Base-by-base conservation (phyloP, 2,797 vertebrate genomes). In the Miichthys miiuy region DNA sequence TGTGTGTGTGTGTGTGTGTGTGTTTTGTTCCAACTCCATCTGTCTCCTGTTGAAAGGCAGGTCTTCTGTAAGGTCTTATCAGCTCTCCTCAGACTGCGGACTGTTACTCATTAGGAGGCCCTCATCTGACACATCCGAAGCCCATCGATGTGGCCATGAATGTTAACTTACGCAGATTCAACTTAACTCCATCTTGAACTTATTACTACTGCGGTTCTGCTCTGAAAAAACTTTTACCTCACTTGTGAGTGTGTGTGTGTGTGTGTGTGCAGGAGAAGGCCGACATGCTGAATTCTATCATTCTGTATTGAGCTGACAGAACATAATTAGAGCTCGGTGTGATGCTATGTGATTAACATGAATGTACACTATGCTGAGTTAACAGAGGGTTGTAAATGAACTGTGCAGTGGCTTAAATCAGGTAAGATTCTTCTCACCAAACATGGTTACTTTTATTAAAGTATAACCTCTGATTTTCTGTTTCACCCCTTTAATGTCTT, bases 51-150 rank as follows among this genome's bases (percentile, higher is more conserved):
- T 86, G 70, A 87, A 86, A 79, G 78, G 86, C 85, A 63, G 82
- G 82, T 86, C 83, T 60, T 81, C 78, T 38, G 60, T 88, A 79
- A 83, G 77, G 80, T 90, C 91, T 93, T 93, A 94, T 94, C 93
- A 86, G 90, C 80, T 77, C 51, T 78, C 55, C 85, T 92, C 92
- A 94, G 90, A 79, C 89, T 63, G 79, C 12, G 72, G 78, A 83
- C 83, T 79, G 88, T 81, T 87, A 85, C 82, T 88, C 89, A 90
- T 83, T 90, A 88, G 81, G 62, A 69, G 73, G 55, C 75, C 58
- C 47, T 60, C 61, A 54, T 80, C 81, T 61, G 88, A 89, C 86
- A 90, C 83, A 83, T 87, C 77, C 82, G 84, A 84, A 79, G 83
- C 77, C 84, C 87, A 86, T 87, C 80, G 51, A 82, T 70, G 85